Conservation (phyloP, 2,113 vertebrate genomes). For the Pachycephala philippinensis region DNA sequence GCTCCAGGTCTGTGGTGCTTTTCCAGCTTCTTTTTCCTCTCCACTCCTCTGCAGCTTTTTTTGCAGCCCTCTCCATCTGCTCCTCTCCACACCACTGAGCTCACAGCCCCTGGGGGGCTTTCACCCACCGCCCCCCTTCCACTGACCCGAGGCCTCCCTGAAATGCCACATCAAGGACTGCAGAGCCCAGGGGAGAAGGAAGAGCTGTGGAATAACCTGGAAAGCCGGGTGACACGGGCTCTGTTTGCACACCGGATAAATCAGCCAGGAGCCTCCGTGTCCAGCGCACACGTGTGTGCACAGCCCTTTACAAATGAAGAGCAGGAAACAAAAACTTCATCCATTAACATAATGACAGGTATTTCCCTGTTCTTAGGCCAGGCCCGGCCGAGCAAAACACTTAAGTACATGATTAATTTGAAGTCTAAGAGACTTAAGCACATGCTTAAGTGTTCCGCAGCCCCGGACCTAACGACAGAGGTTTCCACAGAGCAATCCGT, state of each 20-base stretch:
- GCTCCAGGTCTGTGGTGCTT: background rate
- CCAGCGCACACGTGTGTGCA: background rate
- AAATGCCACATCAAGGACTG: background rate
- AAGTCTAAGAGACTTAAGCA: constrained; percentile 63
- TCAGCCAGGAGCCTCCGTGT: background rate
- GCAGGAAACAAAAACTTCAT: constrained; percentile 54
- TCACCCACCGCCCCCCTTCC: background rate
- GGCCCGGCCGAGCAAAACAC: background rate
- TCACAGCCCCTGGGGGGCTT: background rate
- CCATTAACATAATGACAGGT: constrained; percentile 28
- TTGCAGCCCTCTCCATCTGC: background rate
- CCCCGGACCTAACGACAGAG: constrained; percentile 18
- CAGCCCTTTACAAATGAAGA: constrained; percentile 7
- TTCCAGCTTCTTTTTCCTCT: background rate
- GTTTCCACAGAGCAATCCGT: background rate
- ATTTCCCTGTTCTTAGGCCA: constrained; percentile 19
- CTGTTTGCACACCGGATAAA: background rate
- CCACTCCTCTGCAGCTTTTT: background rate
- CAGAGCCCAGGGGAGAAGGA: background rate
- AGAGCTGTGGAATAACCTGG: background rate
- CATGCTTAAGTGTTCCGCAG: constrained; percentile 40
- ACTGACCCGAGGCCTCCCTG: background rate
- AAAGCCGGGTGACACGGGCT: rapidly evolving
- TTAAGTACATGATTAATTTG: constrained; percentile 62
- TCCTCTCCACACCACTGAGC: background rate